Evolutionary conservation across 2,113 vertebrate species (phyloP).

Genomic region (Thamnophis sirtalis): DNA sequence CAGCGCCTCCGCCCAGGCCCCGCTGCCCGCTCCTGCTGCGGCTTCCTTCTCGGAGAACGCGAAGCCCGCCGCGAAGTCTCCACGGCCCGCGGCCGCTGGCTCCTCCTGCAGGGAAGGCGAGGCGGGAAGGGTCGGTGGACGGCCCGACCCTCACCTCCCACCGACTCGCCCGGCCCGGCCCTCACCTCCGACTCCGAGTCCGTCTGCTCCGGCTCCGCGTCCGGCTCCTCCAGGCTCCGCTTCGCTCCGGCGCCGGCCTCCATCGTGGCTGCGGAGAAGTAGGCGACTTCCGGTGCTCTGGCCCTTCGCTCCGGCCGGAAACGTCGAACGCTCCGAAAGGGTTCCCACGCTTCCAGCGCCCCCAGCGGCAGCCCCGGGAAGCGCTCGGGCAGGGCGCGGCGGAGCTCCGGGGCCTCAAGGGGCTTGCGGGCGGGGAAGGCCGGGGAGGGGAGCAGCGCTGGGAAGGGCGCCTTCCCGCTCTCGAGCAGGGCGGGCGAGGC

Average conservation of each 20-base stretch:
- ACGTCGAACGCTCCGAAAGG: neutral
- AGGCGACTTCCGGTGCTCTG: neutral
- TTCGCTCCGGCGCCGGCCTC: neutral
- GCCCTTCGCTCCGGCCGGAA: neutral
- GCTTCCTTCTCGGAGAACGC: constrained; percentile 80
- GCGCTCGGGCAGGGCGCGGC: neutral
- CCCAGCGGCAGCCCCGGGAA: neutral
- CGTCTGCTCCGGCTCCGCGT: neutral
- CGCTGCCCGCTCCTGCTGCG: constrained; percentile 26
- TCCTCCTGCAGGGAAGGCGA: neutral
- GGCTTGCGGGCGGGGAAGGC: neutral
- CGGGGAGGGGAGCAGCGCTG: neutral
- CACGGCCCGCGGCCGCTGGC: constrained; percentile 42
- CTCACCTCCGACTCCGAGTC: neutral
- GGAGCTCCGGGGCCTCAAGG: too few relatives aligned
- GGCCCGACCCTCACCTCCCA: neutral
- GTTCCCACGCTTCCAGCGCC: neutral
- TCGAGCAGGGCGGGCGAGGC: neutral
- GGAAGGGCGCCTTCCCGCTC: neutral
- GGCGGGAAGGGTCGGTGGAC: too few relatives aligned
- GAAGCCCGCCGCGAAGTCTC: constrained; percentile 79
- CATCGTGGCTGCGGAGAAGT: neutral
- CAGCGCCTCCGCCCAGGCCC: constrained; percentile 81
- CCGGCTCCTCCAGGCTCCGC: neutral
- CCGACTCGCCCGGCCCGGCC: neutral